Conservation (phyloP, 1,140 invertebrate species). For the Mercenaria mercenaria region DNA sequence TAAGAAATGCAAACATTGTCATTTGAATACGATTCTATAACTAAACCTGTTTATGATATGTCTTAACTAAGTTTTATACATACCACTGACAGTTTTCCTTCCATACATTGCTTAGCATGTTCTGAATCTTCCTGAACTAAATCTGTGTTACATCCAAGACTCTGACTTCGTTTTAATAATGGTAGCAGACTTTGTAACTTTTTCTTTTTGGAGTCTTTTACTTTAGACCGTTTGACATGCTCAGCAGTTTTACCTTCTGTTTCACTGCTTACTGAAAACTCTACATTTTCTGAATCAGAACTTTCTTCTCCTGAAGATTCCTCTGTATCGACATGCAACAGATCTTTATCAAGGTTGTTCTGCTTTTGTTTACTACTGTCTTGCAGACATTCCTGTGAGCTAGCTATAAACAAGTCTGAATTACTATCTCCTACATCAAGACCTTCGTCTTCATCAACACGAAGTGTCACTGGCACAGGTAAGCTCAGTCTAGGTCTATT, state of each 20-base stretch:
- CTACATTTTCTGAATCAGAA: slow-evolving; percentile 22
- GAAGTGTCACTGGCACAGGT: background rate
- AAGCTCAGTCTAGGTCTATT: background rate
- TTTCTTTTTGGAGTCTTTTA: background rate
- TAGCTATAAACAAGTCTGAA: background rate
- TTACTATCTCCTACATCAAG: slow-evolving; percentile 15
- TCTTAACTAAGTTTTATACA: no score
- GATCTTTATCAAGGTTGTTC: background rate
- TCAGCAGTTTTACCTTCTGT: background rate
- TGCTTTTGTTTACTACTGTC: no score
- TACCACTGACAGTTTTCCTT: no score
- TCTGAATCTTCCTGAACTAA: slow-evolving; percentile 1
- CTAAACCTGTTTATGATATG: no score
- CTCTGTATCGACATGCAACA: background rate
- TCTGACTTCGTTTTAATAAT: slow-evolving; percentile 40
- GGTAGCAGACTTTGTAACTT: slow-evolving; percentile 19
- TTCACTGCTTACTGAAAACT: background rate
- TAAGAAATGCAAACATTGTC: no score
- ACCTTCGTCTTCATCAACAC: slow-evolving; percentile 36
- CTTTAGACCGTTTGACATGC: background rate
- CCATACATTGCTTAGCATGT: background rate
- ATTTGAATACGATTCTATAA: no score
- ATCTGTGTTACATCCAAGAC: slow-evolving; percentile 52
- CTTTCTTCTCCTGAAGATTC: background rate
- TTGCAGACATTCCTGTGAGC: background rate